A percentile compares a stretch with the other conserved stretches of the same genome.
Conservation (phyloP, 2,113 vertebrate genomes). For the Percina caprodes region DNA sequence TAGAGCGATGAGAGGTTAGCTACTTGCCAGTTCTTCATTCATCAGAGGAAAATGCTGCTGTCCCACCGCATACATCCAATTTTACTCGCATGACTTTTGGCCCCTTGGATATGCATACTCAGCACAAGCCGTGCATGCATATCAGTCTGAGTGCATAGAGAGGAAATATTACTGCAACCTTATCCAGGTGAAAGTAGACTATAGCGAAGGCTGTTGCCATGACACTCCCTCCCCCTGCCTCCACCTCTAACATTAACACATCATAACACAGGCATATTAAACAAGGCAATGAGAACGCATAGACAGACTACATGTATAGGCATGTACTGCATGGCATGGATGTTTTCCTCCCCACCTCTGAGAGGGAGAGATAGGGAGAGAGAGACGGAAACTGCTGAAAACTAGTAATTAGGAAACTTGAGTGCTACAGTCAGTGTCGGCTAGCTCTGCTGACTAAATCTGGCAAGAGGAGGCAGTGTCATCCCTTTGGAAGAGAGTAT, state of each 20-base stretch:
- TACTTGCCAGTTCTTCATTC: background rate
- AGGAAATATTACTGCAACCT: constrained; percentile 5
- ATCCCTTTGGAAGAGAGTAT: background rate
- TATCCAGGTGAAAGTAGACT: constrained; percentile 28
- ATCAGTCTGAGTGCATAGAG: background rate
- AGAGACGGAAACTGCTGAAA: constrained; percentile 51
- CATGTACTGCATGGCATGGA: constrained; percentile 12
- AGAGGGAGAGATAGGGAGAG: constrained; percentile 20
- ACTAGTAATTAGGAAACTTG: constrained; percentile 69
- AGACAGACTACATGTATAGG: background rate
- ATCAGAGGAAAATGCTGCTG: background rate
- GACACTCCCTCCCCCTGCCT: constrained; percentile 5
- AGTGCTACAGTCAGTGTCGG: constrained; percentile 37
- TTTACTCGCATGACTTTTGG: constrained; percentile 22
- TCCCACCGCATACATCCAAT: constrained; percentile 9
- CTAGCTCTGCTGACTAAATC: constrained; percentile 60
- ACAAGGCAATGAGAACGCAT: background rate
- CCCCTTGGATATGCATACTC: constrained; percentile 1
- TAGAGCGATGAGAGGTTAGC: background rate
- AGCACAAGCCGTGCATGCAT: background rate
- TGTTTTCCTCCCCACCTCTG: constrained; percentile 20
- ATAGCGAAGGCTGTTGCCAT: constrained; percentile 56
- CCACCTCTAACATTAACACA: constrained; percentile 5
- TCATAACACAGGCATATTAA: constrained; percentile 10
- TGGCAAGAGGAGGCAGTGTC: constrained; percentile 37